Evolutionary conservation across 2,113 vertebrate genomes (phyloP), one percentile per base, ranked within the genome.

Genomic region (Crotalus tigris): DNA sequence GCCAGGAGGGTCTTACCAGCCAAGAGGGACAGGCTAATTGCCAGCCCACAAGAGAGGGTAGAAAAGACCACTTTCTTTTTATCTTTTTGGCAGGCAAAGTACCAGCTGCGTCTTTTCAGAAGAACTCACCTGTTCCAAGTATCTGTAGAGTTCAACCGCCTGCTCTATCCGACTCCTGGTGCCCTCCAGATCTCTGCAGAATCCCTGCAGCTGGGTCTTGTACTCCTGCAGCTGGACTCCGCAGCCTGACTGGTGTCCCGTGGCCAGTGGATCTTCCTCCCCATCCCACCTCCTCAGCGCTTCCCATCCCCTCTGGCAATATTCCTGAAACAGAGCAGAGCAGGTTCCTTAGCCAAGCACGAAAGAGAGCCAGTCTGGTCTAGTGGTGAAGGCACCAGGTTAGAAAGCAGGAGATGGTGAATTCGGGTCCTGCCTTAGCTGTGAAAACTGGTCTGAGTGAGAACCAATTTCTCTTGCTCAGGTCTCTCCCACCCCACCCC

Each of bases 111-210:
- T 26, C 54, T 54, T 21, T 61, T 46, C n/a, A 17, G 13, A 10
- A 21, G 26, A 39, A 19, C 96, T 96, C 69, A 98, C 98, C 98
- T 98, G 98, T 93, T 98, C 98, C 93, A 98, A 98, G 94, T 98
- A 98, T 88, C 97, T 96, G 33, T 98, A 98, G 0, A 98, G 97
- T 69, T 94, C 95, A 49, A 98, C 96, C 0, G 97, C 98, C 96
- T 98, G 97, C 92, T 97, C 95, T n/a, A 98, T 94, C 53, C 95
- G 95, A 61, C 95, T 95, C 93, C 97, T 97, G 5, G 94, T 96
- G 87, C 97, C 97, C 91, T 98, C 98, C 81, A 98, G 96, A 0
- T 97, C 95, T 91, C 95, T 95, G 59, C 97, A 98, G 95, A 98
- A 98, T 21, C 97, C 95, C 12, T 96, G 96, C 93, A 98, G 95